Evolutionary conservation across 2,888 invertebrate species (phyloP).

Genomic region (Gastracanthus pulcherrimus): DNA sequence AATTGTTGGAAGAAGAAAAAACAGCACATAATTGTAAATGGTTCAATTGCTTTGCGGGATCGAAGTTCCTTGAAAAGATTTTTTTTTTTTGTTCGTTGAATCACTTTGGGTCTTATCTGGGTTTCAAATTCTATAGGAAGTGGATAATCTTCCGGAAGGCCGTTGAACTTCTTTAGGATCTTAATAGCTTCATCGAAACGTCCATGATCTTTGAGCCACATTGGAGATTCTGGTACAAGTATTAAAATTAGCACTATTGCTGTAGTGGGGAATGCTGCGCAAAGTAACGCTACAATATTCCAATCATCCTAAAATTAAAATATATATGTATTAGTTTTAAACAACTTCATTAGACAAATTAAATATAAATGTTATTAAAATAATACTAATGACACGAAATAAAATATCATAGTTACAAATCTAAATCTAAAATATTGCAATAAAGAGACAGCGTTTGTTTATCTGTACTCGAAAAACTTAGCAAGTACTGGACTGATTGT

Average conservation of each 20-base stretch:
- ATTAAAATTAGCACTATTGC: slow-evolving; percentile 75
- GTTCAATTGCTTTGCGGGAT: slow-evolving; percentile 77
- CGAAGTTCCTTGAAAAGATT: slow-evolving; percentile 69
- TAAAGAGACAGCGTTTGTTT: no score
- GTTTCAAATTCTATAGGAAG: slow-evolving; percentile 61
- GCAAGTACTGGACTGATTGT: no score
- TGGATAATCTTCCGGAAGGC: slow-evolving; percentile 65
- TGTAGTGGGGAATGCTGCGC: slow-evolving; percentile 76
- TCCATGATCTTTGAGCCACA: slow-evolving; percentile 79
- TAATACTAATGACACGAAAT: no score
- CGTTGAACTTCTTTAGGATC: slow-evolving; percentile 76
- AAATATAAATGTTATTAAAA: no score
- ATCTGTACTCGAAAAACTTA: no score
- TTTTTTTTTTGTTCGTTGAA: slow-evolving; percentile 56
- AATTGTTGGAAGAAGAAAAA: slow-evolving; percentile 82
- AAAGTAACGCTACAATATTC: slow-evolving; percentile 76
- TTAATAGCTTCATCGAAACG: slow-evolving; percentile 77
- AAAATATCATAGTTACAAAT: no score
- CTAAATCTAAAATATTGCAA: no score
- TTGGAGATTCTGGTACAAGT: slow-evolving; percentile 79
- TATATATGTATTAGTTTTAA: neutral
- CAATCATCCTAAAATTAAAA: slow-evolving; percentile 75
- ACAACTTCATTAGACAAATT: no score
- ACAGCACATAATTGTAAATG: slow-evolving; percentile 77
- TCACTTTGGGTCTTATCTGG: slow-evolving; percentile 64